Percentiles rank a stretch among this genome's conserved stretches.
These are phyloP conservation scores for Tiaroga cobitis DNA, from an alignment of 2,797 vertebrate genomes.

Conservation along the genomic window DNA sequence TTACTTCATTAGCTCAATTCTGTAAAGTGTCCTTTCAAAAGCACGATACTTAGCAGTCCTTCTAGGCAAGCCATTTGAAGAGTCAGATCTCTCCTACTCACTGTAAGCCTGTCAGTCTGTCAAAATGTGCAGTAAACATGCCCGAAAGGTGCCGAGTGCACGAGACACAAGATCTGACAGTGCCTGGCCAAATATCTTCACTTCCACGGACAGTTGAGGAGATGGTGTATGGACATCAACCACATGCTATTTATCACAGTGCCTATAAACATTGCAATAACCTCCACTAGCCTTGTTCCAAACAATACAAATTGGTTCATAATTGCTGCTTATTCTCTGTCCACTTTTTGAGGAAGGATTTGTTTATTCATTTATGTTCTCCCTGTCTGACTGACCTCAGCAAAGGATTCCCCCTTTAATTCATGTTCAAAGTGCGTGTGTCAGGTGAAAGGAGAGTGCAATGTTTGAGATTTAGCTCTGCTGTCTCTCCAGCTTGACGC, in stretches of 20 bases:
- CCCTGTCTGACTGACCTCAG: not conserved
- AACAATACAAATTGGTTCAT: slow-evolving; percentile 12
- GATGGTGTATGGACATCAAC: slow-evolving; percentile 12
- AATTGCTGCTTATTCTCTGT: slow-evolving; percentile 12
- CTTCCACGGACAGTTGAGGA: slow-evolving; percentile 11
- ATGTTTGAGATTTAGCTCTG: slow-evolving; percentile 16
- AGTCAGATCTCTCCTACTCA: slow-evolving; percentile 32
- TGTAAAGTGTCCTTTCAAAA: slow-evolving; percentile 19
- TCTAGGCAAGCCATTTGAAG: slow-evolving; percentile 32
- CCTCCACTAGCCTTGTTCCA: slow-evolving; percentile 20
- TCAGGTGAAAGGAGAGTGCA: slow-evolving; percentile 27
- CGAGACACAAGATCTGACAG: slow-evolving; percentile 34
- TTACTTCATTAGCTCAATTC: slow-evolving; percentile 54
- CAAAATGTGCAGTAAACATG: slow-evolving; percentile 29
- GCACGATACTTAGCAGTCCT: slow-evolving; percentile 19
- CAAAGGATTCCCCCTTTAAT: not conserved
- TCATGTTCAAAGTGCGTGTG: not conserved
- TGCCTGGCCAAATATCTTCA: slow-evolving; percentile 33
- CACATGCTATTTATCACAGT: slow-evolving; percentile 39
- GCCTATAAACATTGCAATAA: slow-evolving; percentile 28
- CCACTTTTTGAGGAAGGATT: not conserved
- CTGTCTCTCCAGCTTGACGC: slow-evolving; percentile 44
- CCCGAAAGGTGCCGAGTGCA: slow-evolving; percentile 15
- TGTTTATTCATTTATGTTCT: not conserved
- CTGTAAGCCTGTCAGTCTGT: slow-evolving; percentile 26